Percentiles rank a stretch among this genome's conserved stretches.
Conservation (phyloP, 2,797 vertebrate species). For the Philypnodon macrostomus region DNA sequence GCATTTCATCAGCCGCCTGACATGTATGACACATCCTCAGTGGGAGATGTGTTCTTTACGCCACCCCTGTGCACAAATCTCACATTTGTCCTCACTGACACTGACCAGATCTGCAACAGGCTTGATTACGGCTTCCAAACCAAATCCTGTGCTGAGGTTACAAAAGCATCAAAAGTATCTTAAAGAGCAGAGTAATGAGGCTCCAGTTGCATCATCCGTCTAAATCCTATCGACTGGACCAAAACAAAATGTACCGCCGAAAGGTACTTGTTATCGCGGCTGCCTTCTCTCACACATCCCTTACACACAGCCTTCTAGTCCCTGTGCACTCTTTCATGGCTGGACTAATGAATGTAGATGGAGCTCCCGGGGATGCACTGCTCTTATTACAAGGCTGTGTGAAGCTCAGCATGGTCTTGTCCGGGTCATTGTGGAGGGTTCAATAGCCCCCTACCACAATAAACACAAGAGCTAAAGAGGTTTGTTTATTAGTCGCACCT, state of each 20-base stretch:
- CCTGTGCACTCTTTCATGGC: conserved; percentile 63
- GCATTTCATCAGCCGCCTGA: conserved; percentile 43
- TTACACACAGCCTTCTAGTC: conserved; percentile 25
- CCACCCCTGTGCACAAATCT: conserved; percentile 40
- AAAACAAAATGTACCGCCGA: conserved; percentile 56
- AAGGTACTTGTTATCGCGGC: conserved; percentile 51
- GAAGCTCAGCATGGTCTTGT: conserved; percentile 43
- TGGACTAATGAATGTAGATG: conserved; percentile 74
- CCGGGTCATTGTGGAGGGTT: conserved; percentile 61
- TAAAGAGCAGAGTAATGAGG: conserved; percentile 55
- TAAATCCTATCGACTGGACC: conserved; percentile 50
- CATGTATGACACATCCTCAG: conserved; percentile 42
- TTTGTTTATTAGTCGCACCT: conserved; percentile 80
- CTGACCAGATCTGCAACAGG: conserved; percentile 48
- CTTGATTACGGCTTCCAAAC: conserved; percentile 49
- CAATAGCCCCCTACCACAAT: conserved; percentile 69
- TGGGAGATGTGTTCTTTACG: conserved; percentile 47
- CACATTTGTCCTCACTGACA: conserved; percentile 48
- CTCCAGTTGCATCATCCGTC: conserved; percentile 51
- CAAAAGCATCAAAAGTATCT: conserved; percentile 40
- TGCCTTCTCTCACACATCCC: conserved; percentile 10
- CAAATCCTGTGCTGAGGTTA: conserved; percentile 28
- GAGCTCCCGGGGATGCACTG: conserved; percentile 62
- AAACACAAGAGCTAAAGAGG: conserved; percentile 77
- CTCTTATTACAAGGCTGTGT: conserved; percentile 62